These are phyloP conservation scores for Bufotes viridis DNA, from an alignment of 2,797 vertebrate genomes.

Conservation along the genomic window DNA sequence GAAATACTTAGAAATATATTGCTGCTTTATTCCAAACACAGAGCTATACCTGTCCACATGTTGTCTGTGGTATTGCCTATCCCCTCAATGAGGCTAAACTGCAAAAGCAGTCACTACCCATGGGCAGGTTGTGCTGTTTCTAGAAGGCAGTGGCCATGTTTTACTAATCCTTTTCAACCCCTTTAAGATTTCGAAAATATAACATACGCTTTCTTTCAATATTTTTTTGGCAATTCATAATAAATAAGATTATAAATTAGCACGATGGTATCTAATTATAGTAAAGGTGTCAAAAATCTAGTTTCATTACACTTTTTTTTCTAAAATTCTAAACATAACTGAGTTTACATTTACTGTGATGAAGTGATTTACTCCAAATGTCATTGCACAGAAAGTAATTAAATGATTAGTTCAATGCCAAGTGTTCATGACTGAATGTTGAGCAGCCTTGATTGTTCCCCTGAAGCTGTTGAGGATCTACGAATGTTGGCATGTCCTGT, in stretches of 20 bases:
- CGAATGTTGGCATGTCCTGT: neutral
- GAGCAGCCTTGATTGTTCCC: neutral
- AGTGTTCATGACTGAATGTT: neutral
- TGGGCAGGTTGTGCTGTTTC: no score
- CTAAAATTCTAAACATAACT: neutral
- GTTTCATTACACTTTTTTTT: neutral
- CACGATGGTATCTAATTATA: neutral
- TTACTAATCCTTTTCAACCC: no score
- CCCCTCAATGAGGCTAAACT: neutral
- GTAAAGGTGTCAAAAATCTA: neutral
- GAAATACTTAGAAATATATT: no score
- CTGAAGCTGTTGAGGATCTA: neutral
- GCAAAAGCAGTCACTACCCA: neutral
- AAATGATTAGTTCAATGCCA: neutral
- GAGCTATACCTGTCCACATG: neutral
- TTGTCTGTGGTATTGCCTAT: neutral
- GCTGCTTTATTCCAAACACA: neutral
- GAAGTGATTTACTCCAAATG: neutral
- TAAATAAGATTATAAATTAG: neutral
- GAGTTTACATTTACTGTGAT: neutral
- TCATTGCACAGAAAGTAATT: neutral
- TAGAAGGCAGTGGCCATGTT: no score
- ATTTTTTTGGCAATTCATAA: neutral
- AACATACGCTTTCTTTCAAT: neutral
- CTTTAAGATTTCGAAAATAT: neutral